A percentile compares a stretch with the other conserved stretches of the same genome.
Conservation (phyloP, 2,797 vertebrate species). For the Philypnodon macrostomus region DNA sequence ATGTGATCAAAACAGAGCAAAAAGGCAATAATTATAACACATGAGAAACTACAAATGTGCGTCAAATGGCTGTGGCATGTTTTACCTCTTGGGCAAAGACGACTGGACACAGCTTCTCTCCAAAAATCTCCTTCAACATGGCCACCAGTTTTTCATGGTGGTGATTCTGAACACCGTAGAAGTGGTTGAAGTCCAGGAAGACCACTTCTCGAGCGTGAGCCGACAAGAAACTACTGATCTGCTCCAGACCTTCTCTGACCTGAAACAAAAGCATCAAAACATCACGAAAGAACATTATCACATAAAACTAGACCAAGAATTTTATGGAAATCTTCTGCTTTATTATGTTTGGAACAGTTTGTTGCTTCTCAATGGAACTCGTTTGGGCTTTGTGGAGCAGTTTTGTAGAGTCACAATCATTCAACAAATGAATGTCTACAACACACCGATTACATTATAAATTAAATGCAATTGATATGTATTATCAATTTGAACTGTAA, state of each 20-base stretch:
- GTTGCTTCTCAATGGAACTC: no score
- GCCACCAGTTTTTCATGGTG: constrained; percentile 96
- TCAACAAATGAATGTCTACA: no score
- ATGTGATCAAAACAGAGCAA: constrained; percentile 36
- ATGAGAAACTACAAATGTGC: neutral
- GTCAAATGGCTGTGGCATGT: neutral
- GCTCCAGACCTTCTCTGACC: constrained; percentile 93
- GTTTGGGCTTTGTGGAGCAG: no score
- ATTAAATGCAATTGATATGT: no score
- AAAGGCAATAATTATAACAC: constrained; percentile 27
- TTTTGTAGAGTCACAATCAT: no score
- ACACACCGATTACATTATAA: no score
- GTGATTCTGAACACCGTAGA: constrained; percentile 95
- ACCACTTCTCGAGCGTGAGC: constrained; percentile 89
- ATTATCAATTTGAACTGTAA: no score
- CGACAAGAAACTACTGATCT: constrained; percentile 89
- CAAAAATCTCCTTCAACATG: constrained; percentile 91
- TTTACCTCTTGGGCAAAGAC: constrained; percentile 91
- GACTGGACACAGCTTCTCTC: constrained; percentile 93
- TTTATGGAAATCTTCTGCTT: no score
- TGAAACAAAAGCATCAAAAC: constrained; percentile 36
- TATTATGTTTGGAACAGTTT: no score
- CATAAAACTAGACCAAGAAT: no score
- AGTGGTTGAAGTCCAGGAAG: constrained; percentile 98
- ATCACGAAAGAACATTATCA: neutral